Conservation (phyloP, 2,797 vertebrate species). For the Sebastes taczanowskii region DNA sequence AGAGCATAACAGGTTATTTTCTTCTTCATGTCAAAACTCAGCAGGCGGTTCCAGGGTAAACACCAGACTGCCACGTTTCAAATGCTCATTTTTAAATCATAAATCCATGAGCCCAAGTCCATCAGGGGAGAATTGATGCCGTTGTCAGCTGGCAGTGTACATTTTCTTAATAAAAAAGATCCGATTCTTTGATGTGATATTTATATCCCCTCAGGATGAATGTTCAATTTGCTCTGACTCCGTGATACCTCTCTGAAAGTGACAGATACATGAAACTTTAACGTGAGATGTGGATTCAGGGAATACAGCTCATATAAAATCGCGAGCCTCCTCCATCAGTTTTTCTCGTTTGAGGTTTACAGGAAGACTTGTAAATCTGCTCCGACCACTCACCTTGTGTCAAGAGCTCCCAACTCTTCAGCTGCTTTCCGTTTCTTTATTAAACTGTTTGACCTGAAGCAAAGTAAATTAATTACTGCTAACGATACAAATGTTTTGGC, state of each 20-base stretch:
- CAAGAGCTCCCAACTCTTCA: constrained; percentile 33
- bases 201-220: constrained; percentile 54
- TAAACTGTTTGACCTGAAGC: constrained; percentile 68
- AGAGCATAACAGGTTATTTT: constrained; percentile 30
- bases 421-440: constrained; percentile 50
- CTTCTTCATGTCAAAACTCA: constrained; percentile 49
- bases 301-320: constrained; percentile 10
- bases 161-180: constrained; percentile 56
- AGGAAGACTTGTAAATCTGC: constrained; percentile 54
- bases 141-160: constrained; percentile 49
- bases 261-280: constrained; percentile 68
- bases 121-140: constrained; percentile 43
- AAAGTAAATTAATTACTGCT: constrained; percentile 76
- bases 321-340: background rate
- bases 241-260: constrained; percentile 36
- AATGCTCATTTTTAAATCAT: constrained; percentile 63
- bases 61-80: constrained; percentile 37
- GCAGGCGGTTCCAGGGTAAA: constrained; percentile 49
- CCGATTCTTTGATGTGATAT: constrained; percentile 64
- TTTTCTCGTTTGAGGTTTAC: constrained; percentile 27
- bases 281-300: constrained; percentile 29
- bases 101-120: constrained; percentile 40
- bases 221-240: constrained; percentile 62
- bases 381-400: constrained; percentile 44
- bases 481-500: constrained; percentile 42